Percentiles rank a stretch among this genome's conserved stretches.
Conservation (phyloP, 2,797 vertebrate genomes). For the Microctenopoma stevenorrisi region DNA sequence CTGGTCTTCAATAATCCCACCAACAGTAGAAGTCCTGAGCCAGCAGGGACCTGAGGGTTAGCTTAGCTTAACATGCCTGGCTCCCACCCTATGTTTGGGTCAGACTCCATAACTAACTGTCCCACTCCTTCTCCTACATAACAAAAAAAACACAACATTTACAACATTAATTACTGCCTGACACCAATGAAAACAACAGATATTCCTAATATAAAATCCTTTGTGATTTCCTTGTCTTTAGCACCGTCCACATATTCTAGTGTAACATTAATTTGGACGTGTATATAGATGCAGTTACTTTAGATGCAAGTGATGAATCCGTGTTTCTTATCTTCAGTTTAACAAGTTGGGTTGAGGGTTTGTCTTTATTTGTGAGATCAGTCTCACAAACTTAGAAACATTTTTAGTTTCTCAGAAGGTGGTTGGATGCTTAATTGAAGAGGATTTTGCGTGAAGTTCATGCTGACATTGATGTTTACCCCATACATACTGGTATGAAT, state of each 20-base stretch:
- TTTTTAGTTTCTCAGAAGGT: neutral
- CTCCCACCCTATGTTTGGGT: constrained; percentile 21
- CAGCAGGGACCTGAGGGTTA: constrained; percentile 67
- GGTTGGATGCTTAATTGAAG: neutral
- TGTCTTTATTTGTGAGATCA: neutral
- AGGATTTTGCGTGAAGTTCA: neutral
- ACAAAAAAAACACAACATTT: too few species aligned
- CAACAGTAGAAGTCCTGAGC: constrained; percentile 72
- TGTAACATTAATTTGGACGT: neutral
- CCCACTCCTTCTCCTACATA: constrained; percentile 4
- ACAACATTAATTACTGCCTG: neutral
- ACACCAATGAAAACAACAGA: constrained; percentile 15
- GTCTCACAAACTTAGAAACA: neutral
- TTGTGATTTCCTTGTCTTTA: neutral
- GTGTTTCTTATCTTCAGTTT: neutral
- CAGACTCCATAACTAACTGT: constrained; percentile 6
- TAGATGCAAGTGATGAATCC: neutral
- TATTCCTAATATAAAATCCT: constrained; percentile 1
- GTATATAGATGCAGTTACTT: neutral
- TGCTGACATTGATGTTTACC: constrained; percentile 6
- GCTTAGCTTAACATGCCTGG: constrained; percentile 42
- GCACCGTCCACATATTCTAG: too few species aligned
- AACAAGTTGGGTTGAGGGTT: neutral
- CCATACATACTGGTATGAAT: neutral
- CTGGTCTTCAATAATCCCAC: constrained; percentile 69